Evolutionary conservation across 2,888 invertebrate genomes (phyloP), one percentile per base, ranked within the genome.

Genomic region (Plebejus melissa): DNA sequence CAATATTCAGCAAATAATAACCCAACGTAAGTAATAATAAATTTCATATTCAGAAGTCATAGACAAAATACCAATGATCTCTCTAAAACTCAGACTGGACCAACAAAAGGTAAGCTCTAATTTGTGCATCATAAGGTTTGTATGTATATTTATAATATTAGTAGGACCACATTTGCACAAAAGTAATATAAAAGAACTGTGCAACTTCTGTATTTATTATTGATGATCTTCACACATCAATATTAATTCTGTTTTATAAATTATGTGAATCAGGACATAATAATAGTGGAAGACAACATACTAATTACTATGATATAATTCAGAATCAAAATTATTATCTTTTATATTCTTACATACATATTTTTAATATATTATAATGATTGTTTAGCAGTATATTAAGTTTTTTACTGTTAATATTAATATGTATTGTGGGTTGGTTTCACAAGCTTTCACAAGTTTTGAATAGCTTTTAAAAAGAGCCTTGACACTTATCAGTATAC

Each of bases 1-100:
- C 79, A 94, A 97, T 82, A 97, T 98, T 94, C 96, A 97, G 84
- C 96, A 95, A 82, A 96, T 99, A 81, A 94, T 98, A 74, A 95
- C 96, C n/a, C 69, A 75, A 50, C 69, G 75, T 75, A 75, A 79
- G 77, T 78, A 78, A 79, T 77, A 72, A 22, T 22, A 22, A 22
- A 22, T 76, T 13, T 69, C 3, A 41, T 16, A 60, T 60, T 41
- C 28, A 32, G 50, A 72, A 7, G 28, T 46, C 7, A 41, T 46
- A n/a, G n/a, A 9, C 22, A 46, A 46, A 22, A 71, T 28, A 28
- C 13, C 28, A 54, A 72, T 28, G 5, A 22, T 22, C 71, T 71
- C 71, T 72, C 72, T 72, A 54, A 72, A 54, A 50, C 54, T 71
- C 71, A 28, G 54, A 41, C 69, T 9, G n/a, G 41, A 1, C 9